phyloP scores from a whole-genome alignment of 2,797 vertebrate species.

The Pogonophryne albipinna region DNA sequence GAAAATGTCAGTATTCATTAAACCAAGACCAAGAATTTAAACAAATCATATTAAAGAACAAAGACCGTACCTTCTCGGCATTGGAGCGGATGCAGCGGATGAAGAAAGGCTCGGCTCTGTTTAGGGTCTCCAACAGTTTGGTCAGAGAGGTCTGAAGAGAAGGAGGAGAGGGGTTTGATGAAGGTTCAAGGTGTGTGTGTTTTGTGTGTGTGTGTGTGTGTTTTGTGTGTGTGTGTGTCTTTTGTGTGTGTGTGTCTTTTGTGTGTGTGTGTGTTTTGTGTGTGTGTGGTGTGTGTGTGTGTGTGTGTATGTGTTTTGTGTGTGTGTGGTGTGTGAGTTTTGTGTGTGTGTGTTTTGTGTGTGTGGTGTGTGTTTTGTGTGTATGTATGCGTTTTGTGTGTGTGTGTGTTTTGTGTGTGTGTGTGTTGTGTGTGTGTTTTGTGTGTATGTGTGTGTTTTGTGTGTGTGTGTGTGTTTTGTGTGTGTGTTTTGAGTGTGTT shows the following conservation, averaged over 20 bases:
- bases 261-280: no score
- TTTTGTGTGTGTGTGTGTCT: fast-evolving
- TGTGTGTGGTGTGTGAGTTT: not conserved
- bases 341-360: no score
- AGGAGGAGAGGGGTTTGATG: not conserved
- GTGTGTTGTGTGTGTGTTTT: no score
- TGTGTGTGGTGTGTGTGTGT: no score
- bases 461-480: not conserved
- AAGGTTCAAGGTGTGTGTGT: not conserved
- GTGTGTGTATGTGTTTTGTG: not conserved
- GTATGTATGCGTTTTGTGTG: no score
- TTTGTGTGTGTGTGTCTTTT: not conserved
- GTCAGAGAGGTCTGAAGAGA: constrained; percentile 91
- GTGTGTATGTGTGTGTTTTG: not conserved
- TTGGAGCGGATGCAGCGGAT: constrained; percentile 99
- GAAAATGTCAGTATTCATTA: not conserved
- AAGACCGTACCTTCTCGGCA: constrained; percentile 90
- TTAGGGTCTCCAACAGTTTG: constrained; percentile 94
- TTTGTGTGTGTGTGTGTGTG: not conserved
- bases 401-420: not conserved
- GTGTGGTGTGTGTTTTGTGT: no score
- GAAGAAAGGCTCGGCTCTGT: constrained; percentile 97
- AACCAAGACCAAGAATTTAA: not conserved
- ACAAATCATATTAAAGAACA: not conserved
- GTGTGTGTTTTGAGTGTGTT: no score